Evolutionary conservation across 1,140 invertebrate genomes (phyloP).

Genomic region (Leptestheria dahalacensis): DNA sequence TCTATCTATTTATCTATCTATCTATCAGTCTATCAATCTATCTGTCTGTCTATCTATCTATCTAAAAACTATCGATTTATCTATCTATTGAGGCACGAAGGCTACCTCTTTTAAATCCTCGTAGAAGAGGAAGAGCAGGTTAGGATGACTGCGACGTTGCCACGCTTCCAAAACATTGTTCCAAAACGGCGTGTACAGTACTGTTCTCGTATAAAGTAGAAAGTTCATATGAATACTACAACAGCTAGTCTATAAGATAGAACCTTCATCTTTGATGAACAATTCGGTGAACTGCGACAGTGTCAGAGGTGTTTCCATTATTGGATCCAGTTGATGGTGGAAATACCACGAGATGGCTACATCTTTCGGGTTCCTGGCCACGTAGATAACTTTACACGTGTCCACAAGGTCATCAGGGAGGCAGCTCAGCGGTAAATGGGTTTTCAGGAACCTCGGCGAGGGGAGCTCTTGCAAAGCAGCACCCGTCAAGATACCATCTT

Average conservation of each 20-base stretch:
- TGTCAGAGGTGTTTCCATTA: conserved; percentile 52
- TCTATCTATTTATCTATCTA: not conserved
- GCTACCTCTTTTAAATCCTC: conserved; percentile 20
- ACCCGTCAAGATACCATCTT: conserved; percentile 22
- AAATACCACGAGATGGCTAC: conserved; percentile 70
- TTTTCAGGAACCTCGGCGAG: conserved; percentile 55
- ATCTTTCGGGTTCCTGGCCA: conserved; percentile 39
- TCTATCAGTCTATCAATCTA: too few relatives aligned
- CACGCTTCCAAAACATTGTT: conserved; percentile 18
- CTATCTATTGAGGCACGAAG: not conserved
- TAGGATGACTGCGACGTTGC: conserved; percentile 18
- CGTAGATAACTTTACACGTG: conserved; percentile 23
- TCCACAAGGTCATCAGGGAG: conserved; percentile 47
- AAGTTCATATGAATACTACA: not conserved
- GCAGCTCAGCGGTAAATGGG: conserved; percentile 57
- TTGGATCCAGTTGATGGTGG: conserved; percentile 50
- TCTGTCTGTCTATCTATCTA: too few relatives aligned
- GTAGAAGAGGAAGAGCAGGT: conserved; percentile 22
- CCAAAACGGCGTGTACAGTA: conserved; percentile 18
- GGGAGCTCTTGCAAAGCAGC: conserved; percentile 23
- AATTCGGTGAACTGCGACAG: conserved; percentile 24
- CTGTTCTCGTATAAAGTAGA: not conserved
- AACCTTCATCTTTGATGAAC: conserved; percentile 13
- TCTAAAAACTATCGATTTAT: not conserved
- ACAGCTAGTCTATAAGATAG: not conserved